Evolutionary conservation across 2,888 invertebrate genomes (phyloP).

Genomic region (Petrophora chlorosata): DNA sequence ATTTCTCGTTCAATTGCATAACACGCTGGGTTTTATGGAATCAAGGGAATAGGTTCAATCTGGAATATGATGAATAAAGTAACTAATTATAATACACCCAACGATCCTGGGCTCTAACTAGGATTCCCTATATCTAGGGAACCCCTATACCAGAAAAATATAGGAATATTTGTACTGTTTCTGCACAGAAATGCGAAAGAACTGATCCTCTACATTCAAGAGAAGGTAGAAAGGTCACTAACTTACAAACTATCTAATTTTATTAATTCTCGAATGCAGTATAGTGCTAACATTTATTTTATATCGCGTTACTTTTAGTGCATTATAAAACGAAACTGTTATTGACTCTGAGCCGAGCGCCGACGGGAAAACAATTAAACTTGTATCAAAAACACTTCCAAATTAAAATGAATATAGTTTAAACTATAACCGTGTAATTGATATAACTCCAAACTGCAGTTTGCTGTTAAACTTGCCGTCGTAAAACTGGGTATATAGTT

Average conservation of each 20-base stretch:
- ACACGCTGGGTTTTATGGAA: too few species aligned
- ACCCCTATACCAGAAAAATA: too few species aligned
- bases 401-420: constrained; percentile 21
- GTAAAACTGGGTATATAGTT: constrained; percentile 10
- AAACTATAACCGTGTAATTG: constrained; percentile 25
- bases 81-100: too few species aligned
- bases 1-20: too few species aligned
- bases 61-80: too few species aligned
- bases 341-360: constrained; percentile 7
- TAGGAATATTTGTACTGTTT: too few species aligned
- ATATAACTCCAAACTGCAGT: constrained; percentile 6
- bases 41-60: too few species aligned
- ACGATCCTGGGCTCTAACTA: too few species aligned
- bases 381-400: constrained; percentile 5
- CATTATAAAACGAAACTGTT: constrained; percentile 26
- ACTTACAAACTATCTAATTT: constrained; percentile 9
- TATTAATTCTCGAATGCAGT: constrained; percentile 8
- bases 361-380: constrained; percentile 5
- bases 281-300: neutral
- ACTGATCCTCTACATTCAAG: too few species aligned
- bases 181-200: too few species aligned
- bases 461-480: constrained; percentile 5
- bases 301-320: constrained; percentile 3
- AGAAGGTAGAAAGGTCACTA: constrained; percentile 3
- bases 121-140: too few species aligned